A percentile compares a stretch with the other conserved stretches of the same genome.
Conservation (phyloP, 2,888 invertebrate species). For the Mythimna pallens region DNA sequence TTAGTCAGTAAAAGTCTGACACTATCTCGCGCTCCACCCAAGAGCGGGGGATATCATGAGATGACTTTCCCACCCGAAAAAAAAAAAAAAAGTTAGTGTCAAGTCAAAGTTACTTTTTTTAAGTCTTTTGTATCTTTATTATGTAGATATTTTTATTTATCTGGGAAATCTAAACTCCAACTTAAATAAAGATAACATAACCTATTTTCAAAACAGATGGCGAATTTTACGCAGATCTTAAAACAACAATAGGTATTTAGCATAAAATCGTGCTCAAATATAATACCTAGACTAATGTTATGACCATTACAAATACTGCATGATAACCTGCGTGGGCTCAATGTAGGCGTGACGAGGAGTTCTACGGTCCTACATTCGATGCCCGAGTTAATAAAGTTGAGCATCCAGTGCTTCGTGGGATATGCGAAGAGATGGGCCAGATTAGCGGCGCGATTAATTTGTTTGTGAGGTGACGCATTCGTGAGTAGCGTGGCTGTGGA, state of each 20-base stretch:
- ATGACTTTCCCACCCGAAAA: no score
- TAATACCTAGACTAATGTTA: slow-evolving; percentile 41
- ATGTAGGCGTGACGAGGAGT: slow-evolving; percentile 53
- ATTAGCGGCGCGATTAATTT: neutral
- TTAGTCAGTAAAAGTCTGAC: no score
- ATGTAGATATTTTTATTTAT: no score
- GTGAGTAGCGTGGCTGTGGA: neutral
- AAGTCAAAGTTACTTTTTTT: no score
- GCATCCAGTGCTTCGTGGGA: neutral
- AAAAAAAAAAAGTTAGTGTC: no score
- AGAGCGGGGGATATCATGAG: no score
- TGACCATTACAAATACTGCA: slow-evolving; percentile 40
- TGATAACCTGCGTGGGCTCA: slow-evolving; percentile 49
- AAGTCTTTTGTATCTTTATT: no score
- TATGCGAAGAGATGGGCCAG: neutral
- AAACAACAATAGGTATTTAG: slow-evolving; percentile 16
- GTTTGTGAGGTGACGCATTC: neutral
- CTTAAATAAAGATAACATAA: neutral
- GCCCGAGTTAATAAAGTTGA: slow-evolving; percentile 40
- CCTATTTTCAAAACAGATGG: slow-evolving; percentile 7
- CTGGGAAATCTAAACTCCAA: no score
- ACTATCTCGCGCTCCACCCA: no score
- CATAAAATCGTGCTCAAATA: slow-evolving; percentile 43
- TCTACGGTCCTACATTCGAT: slow-evolving; percentile 56
- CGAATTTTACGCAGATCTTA: slow-evolving; percentile 14